Base-by-base conservation (phyloP, 2,113 vertebrate genomes). In the Pelmatolapia mariae region DNA sequence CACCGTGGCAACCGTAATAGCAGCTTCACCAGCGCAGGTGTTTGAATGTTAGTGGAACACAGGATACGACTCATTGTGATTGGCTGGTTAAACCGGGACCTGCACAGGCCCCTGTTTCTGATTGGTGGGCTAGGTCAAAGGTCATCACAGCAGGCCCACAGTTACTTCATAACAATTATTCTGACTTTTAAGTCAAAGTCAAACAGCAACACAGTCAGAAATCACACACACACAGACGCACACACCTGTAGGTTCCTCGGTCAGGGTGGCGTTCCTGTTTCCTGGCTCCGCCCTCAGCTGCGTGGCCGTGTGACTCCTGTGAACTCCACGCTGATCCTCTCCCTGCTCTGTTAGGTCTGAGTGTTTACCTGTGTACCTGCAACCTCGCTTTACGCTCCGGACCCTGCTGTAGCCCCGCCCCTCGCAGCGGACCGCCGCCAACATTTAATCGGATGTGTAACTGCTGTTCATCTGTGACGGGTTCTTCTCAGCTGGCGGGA, bases 221-320 rank as follows among this genome's bases (percentile, higher is more conserved):
- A n/a, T 53, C 43, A 1, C 10, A 1, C 31, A 11, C 12, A 1
- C 8, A 5, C 2, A 3, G 8, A 5, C 56, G 9, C 63, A 0
- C 54, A 2, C 26, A 31, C 73, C 4, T 24, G 6, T 8, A 57
- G 4, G 29, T 18, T 33, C 9, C 4, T 18, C 4, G 2, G 9
- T 33, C 29, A 63, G 59, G 16, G 16, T 0, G 2, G 29, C 9
- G 29, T 63, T 36, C 57, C 15, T 61, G 15, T 18, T 38, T 38
- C 61, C 19, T 38, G 33, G 33, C 33, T 66, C 61, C 7, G 31
- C 61, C 11, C 33, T 22, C 61, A 47, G 15, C 15, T 16, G 45
- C 4, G 45, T 8, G 16, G 57, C 16, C 19, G 9, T 1, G 29
- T 33, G 59, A 12, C 15, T 61, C 26, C 24, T 57, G 24, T 15